Percentiles rank a stretch among this genome's conserved stretches.
phyloP scores from a whole-genome alignment of 2,888 invertebrate genomes.

The Apoderus coryli region DNA sequence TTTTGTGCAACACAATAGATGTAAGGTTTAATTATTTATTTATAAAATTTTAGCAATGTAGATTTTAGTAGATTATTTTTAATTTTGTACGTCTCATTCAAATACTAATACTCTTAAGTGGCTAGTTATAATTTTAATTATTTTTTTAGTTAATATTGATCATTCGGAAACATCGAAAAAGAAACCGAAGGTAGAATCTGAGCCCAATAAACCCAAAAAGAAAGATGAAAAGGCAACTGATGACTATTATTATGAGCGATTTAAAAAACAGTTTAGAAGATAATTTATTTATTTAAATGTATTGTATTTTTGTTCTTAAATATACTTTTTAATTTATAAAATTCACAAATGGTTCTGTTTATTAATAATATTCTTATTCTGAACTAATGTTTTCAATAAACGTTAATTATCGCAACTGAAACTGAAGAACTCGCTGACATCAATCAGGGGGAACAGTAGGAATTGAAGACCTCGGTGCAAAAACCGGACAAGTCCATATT shows the following conservation, averaged over 20 bases:
- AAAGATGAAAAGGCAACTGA: constrained; percentile 91
- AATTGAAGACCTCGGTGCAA: too few species aligned
- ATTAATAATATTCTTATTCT: too few species aligned
- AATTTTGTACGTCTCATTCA: background rate
- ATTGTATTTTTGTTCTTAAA: too few species aligned
- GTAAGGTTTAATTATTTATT: constrained; percentile 38
- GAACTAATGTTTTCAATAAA: too few species aligned
- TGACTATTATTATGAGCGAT: constrained; percentile 93
- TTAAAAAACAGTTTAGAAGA: constrained; percentile 88
- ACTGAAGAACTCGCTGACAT: too few species aligned
- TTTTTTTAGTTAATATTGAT: constrained; percentile 69
- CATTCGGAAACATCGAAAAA: constrained; percentile 44
- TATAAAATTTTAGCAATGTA: too few species aligned
- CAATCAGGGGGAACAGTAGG: too few species aligned
- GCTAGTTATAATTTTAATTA: background rate
- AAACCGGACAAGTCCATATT: too few species aligned
- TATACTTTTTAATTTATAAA: too few species aligned
- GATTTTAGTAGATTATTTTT: constrained; percentile 4
- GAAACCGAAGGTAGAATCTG: constrained; percentile 41
- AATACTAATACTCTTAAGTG: constrained; percentile 2
- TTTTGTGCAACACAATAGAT: constrained; percentile 94
- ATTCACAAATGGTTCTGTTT: too few species aligned
- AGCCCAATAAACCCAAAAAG: constrained; percentile 42
- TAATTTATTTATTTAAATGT: too few species aligned
- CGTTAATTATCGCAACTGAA: too few species aligned